A percentile compares a stretch with the other conserved stretches of the same genome.
phyloP scores from a whole-genome alignment of 2,113 vertebrate genomes.

The Seriola rivoliana region DNA sequence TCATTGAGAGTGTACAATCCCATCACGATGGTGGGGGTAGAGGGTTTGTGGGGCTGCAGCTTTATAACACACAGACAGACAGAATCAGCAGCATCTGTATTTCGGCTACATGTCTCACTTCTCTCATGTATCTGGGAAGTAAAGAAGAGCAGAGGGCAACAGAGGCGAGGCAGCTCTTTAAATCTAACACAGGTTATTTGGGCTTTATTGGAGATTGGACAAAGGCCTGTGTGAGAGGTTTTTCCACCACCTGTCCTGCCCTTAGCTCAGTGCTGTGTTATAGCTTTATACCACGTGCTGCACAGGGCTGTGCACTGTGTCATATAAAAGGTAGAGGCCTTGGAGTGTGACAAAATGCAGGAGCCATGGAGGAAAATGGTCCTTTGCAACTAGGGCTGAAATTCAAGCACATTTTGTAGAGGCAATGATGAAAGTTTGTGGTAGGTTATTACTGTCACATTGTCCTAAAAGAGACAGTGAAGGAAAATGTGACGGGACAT shows the following conservation, averaged over 20 bases:
- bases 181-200: conserved; percentile 61
- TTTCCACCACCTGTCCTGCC: conserved; percentile 24
- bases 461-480: conserved; percentile 7
- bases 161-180: conserved; percentile 50
- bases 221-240: conserved; percentile 49
- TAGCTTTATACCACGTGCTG: conserved; percentile 27
- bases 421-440: conserved; percentile 28
- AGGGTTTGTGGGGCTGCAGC: conserved; percentile 6
- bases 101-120: conserved; percentile 42
- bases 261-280: conserved; percentile 13
- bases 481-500: not conserved
- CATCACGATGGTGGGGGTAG: conserved; percentile 12
- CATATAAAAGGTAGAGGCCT: conserved; percentile 35
- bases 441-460: conserved; percentile 8
- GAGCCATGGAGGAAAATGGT: conserved; percentile 14
- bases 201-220: conserved; percentile 64
- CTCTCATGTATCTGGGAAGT: conserved; percentile 21
- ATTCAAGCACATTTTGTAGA: conserved; percentile 32
- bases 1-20: conserved; percentile 47
- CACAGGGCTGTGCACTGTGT: not conserved
- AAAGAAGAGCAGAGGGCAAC: conserved; percentile 51
- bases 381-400: conserved; percentile 12
- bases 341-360: conserved; percentile 6
- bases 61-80: conserved; percentile 21
- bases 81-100: conserved; percentile 25